phyloP scores from a whole-genome alignment of 2,113 vertebrate species.

The Lepidothrix coronata region DNA sequence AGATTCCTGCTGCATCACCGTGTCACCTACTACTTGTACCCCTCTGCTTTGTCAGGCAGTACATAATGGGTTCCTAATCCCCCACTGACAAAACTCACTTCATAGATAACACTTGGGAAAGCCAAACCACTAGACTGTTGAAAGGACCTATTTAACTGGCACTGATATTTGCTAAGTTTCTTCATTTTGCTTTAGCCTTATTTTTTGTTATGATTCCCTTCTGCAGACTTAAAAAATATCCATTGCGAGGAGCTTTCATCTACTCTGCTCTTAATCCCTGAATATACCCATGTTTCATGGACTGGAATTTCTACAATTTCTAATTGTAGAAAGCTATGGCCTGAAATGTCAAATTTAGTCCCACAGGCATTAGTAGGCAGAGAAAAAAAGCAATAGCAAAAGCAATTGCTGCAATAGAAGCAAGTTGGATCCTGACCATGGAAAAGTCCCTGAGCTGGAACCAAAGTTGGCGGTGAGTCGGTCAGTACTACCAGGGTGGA shows the following conservation, averaged over 20 bases:
- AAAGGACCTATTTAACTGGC: neutral
- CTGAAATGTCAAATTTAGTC: neutral
- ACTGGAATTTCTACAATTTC: neutral
- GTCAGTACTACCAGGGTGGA: too few species aligned
- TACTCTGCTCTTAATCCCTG: neutral
- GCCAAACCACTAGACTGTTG: neutral
- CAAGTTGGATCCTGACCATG: neutral
- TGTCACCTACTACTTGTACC: neutral
- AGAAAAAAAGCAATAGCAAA: neutral
- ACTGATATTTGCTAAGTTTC: neutral
- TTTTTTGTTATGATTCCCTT: neutral
- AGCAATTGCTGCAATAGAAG: neutral
- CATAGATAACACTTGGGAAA: neutral
- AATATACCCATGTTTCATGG: neutral
- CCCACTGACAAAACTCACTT: neutral
- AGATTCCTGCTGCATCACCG: accelerated
- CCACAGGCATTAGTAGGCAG: neutral
- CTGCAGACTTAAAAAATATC: neutral
- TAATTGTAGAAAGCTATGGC: neutral
- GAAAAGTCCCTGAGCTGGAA: neutral
- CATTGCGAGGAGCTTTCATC: neutral
- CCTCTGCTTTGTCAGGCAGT: neutral
- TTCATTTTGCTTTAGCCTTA: neutral
- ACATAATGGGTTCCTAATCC: neutral
- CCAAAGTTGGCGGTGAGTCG: neutral